A percentile compares a stretch with the other conserved stretches of the same genome.
Evolutionary conservation across 2,113 vertebrate genomes (phyloP).

Genomic region (Sapajus apella): DNA sequence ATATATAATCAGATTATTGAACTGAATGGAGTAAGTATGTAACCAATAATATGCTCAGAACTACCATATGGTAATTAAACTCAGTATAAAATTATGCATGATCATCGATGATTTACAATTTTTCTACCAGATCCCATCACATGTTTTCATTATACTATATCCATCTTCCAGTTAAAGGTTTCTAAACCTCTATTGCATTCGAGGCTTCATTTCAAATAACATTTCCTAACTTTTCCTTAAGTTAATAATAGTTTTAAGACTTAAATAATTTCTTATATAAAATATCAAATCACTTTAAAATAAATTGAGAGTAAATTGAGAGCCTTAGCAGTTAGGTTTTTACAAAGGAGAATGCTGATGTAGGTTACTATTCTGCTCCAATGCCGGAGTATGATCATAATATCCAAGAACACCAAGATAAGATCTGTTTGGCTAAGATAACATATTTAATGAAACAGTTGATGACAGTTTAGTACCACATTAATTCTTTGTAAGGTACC

Average conservation of each 20-base stretch:
- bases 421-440: background rate
- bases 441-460: background rate
- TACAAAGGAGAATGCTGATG: background rate
- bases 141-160: background rate
- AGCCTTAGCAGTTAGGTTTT: background rate
- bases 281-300: conserved; percentile 6
- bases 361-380: background rate
- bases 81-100: background rate
- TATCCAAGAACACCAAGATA: background rate
- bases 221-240: background rate
- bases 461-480: conserved; percentile 50
- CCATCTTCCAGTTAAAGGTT: background rate
- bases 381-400: background rate
- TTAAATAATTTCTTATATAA: background rate
- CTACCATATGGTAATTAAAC: background rate
- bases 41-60: background rate
- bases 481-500: conserved; percentile 55
- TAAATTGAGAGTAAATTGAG: background rate
- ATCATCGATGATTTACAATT: background rate
- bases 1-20: background rate
- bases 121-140: background rate
- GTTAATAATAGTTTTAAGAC: background rate
- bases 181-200: background rate
- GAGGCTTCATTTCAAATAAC: background rate
- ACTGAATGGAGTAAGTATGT: background rate